A percentile compares a stretch with the other conserved stretches of the same genome.
Conservation (phyloP, 2,888 invertebrate species). For the Mactromeris polynyma region DNA sequence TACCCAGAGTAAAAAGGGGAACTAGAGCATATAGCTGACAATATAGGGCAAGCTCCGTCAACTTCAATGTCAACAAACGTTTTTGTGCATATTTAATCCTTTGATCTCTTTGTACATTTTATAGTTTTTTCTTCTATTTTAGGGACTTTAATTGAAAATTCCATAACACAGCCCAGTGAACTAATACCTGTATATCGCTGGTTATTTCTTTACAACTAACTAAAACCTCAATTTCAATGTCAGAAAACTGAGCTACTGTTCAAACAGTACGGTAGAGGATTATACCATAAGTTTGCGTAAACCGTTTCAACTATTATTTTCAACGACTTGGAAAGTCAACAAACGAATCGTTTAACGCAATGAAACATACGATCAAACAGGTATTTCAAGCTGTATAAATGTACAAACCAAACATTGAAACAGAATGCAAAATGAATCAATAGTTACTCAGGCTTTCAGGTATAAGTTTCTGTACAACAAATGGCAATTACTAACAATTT, state of each 20-base stretch:
- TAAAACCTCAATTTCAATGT: neutral
- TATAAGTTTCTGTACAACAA: neutral
- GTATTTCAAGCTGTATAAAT: neutral
- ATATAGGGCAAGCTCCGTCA: too few species aligned
- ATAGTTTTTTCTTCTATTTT: neutral
- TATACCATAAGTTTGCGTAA: constrained; percentile 23
- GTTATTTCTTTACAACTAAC: constrained; percentile 5
- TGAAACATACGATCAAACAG: constrained; percentile 16
- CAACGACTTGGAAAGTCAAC: constrained; percentile 27
- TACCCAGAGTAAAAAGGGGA: too few species aligned
- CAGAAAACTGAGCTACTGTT: neutral
- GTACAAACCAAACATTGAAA: neutral
- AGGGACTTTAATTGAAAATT: neutral
- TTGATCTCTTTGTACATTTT: neutral
- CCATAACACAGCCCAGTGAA: neutral
- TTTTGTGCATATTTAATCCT: neutral
- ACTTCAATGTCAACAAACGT: too few species aligned
- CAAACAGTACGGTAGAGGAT: neutral
- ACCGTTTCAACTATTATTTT: constrained; percentile 10
- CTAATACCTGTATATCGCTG: neutral
- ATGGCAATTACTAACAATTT: neutral
- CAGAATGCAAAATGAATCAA: constrained; percentile 6
- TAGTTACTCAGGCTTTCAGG: neutral
- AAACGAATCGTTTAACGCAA: constrained; percentile 3
- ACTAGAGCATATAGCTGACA: too few species aligned